Evolutionary conservation across 2,113 vertebrate genomes (phyloP).

Genomic region (Cottus gobio): DNA sequence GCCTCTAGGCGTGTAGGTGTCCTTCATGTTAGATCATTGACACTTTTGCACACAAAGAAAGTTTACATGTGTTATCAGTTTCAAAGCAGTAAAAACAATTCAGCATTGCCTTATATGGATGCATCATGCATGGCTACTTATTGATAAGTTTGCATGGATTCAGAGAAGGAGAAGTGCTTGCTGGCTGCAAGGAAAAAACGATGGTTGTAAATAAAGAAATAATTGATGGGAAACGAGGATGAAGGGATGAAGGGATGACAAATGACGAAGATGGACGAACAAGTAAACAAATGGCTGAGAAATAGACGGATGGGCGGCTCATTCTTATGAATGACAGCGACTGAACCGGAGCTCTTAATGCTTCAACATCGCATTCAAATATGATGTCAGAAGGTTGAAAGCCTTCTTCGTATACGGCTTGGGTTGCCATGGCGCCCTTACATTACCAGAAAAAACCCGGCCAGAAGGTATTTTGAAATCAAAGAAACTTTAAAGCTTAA

Average conservation of each 20-base stretch:
- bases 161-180: not conserved
- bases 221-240: not conserved
- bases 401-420: not conserved
- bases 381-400: constrained; percentile 13
- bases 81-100: not conserved
- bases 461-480: constrained; percentile 29
- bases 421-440: constrained; percentile 43
- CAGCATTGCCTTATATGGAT: not conserved
- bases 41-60: not conserved
- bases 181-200: not conserved
- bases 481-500: not conserved
- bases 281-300: not conserved
- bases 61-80: not conserved
- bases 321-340: not conserved
- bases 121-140: not conserved
- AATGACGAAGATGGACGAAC: not conserved
- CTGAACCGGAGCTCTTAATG: not conserved
- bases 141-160: not conserved
- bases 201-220: not conserved
- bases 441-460: constrained; percentile 3
- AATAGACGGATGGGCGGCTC: not conserved
- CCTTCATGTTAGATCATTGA: not conserved
- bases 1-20: not conserved
- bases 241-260: not conserved
- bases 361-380: not conserved